Evolutionary conservation across 53 echinoderm and acorn worm genomes (phyloP).

Genomic region (Crossaster papposus): DNA sequence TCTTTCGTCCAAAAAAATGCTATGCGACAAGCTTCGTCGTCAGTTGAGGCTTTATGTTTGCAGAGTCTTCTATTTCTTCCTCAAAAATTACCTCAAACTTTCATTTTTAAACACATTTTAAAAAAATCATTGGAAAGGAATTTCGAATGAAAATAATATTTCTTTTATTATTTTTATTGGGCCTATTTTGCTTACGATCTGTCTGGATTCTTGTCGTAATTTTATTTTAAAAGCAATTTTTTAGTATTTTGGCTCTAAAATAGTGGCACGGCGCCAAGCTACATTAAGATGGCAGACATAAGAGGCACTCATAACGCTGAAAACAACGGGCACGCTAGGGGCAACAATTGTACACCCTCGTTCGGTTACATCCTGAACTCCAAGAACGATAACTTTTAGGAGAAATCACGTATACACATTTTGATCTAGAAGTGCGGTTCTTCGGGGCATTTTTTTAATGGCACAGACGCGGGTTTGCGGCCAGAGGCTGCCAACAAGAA

Average conservation of each 20-base stretch:
- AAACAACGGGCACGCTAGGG: constrained; percentile 32
- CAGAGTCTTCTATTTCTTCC: too few relatives aligned
- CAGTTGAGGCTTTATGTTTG: too few relatives aligned
- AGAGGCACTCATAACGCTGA: constrained; percentile 28
- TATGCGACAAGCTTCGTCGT: too few relatives aligned
- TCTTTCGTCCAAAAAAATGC: too few relatives aligned
- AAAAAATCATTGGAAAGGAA: too few relatives aligned
- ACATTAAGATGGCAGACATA: background rate
- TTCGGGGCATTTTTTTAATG: background rate
- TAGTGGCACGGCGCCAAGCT: constrained; percentile 26
- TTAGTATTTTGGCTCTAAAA: background rate
- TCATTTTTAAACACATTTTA: too few relatives aligned
- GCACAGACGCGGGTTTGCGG: background rate
- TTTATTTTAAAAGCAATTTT: background rate
- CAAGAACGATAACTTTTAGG: constrained; percentile 1
- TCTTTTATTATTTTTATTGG: background rate
- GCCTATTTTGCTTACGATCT: background rate
- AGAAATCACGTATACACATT: constrained; percentile 12
- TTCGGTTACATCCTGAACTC: constrained; percentile 6
- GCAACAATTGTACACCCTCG: constrained; percentile 18
- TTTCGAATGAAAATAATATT: too few relatives aligned
- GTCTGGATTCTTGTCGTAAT: background rate
- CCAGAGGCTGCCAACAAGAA: background rate
- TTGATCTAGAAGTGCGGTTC: background rate
- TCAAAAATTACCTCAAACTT: too few relatives aligned